A percentile compares a stretch with the other conserved stretches of the same genome.
Evolutionary conservation across 2,797 vertebrate genomes (phyloP).

Genomic region (Melanotaenia maccullochi): DNA sequence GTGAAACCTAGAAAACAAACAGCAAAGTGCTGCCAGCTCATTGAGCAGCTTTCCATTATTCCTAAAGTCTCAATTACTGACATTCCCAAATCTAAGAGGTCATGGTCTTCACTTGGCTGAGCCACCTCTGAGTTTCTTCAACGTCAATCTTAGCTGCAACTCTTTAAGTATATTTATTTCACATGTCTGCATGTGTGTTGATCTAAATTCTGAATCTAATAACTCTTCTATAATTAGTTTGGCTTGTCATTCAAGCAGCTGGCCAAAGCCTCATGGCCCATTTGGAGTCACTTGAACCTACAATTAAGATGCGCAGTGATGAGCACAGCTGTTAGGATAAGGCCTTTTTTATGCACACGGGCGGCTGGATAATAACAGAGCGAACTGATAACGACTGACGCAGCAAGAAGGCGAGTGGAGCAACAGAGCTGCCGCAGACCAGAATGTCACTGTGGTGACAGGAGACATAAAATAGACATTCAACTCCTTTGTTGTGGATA

Average conservation of each 20-base stretch:
- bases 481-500: constrained; percentile 69
- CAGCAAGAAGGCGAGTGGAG: constrained; percentile 65
- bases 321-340: constrained; percentile 67
- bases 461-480: constrained; percentile 58
- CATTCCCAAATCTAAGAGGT: neutral
- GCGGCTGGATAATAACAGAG: constrained; percentile 82
- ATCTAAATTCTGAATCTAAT: constrained; percentile 56
- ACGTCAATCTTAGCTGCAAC: neutral
- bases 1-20: constrained; percentile 52
- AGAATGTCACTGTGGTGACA: constrained; percentile 67
- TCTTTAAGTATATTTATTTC: neutral
- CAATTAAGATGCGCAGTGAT: constrained; percentile 79
- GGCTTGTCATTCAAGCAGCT: constrained; percentile 67
- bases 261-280: constrained; percentile 66
- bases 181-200: constrained; percentile 22
- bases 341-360: constrained; percentile 57
- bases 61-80: constrained; percentile 27
- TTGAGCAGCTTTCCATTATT: constrained; percentile 26
- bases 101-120: neutral
- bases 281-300: constrained; percentile 63
- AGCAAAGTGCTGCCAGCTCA: constrained; percentile 13
- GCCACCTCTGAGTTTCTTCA: neutral
- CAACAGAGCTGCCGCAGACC: constrained; percentile 63
- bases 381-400: constrained; percentile 55
- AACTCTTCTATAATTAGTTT: constrained; percentile 79